Percentiles rank a stretch among this genome's conserved stretches.
phyloP scores from a whole-genome alignment of 2,797 vertebrate genomes.

The Protonibea diacanthus region DNA sequence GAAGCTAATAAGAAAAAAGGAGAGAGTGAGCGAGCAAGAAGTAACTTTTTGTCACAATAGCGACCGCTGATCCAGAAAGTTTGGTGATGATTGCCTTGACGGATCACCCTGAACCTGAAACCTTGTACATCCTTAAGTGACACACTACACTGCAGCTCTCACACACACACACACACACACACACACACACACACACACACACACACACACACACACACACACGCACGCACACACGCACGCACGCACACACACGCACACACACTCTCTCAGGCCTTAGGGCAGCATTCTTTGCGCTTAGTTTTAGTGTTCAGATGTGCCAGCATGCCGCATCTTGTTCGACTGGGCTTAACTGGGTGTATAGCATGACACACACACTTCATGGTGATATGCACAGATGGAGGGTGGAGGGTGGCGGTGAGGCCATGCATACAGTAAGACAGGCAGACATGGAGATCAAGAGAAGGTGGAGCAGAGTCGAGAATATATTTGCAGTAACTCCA shows the following conservation, averaged over 20 bases:
- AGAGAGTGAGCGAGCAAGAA: too few relatives aligned
- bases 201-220: conserved; percentile 22
- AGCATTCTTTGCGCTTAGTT: conserved; percentile 67
- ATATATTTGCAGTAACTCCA: background rate
- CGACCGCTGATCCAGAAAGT: background rate
- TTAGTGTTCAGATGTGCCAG: conserved; percentile 49
- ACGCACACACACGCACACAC: conserved; percentile 9
- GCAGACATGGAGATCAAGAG: background rate
- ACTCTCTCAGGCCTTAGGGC: conserved; percentile 48
- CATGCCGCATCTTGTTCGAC: conserved; percentile 72
- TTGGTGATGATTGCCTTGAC: conserved; percentile 5
- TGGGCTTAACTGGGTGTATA: conserved; percentile 26
- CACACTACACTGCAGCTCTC: conserved; percentile 14
- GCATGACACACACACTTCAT: conserved; percentile 16
- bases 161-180: conserved; percentile 13
- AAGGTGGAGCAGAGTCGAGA: background rate
- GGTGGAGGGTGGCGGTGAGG: background rate
- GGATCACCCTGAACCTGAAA: conserved; percentile 19
- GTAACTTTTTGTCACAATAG: background rate
- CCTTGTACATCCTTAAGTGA: conserved; percentile 2
- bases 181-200: conserved; percentile 26
- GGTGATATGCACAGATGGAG: background rate
- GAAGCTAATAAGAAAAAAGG: too few relatives aligned
- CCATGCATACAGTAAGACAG: conserved; percentile 13
- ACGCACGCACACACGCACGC: conserved; percentile 27